Conservation (phyloP, 2,113 vertebrate genomes). For the Platysternon megacephalum region DNA sequence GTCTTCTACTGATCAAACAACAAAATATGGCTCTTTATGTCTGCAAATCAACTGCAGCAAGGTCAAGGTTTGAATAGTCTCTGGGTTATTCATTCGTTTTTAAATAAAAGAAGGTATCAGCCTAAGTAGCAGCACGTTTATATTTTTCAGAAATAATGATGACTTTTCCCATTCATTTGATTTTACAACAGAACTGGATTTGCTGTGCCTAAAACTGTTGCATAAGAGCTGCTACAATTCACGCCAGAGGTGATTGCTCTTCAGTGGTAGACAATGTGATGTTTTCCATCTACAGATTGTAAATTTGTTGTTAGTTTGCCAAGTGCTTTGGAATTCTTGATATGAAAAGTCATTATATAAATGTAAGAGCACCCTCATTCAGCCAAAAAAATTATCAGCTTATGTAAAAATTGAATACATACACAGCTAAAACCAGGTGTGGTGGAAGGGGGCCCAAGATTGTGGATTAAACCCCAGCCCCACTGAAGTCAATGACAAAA, state of each 20-base stretch:
- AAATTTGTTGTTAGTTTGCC: background rate
- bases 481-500: background rate
- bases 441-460: background rate
- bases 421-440: background rate
- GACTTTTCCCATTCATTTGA: background rate
- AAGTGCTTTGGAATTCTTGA: background rate
- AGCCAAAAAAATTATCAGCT: background rate
- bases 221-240: background rate
- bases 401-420: background rate
- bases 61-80: background rate
- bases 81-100: background rate
- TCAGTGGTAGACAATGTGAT: background rate
- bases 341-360: background rate
- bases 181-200: background rate
- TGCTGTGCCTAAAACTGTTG: background rate
- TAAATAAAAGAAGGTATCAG: background rate
- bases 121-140: background rate
- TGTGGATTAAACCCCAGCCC: background rate
- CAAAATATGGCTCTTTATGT: background rate
- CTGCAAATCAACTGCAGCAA: background rate
- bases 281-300: background rate
- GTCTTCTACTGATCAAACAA: background rate
- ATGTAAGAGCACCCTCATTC: background rate
- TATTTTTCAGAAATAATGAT: background rate
- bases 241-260: background rate